These are phyloP conservation scores for Botia kubotai DNA, from an alignment of 2,797 vertebrate species.

Conservation along the genomic window DNA sequence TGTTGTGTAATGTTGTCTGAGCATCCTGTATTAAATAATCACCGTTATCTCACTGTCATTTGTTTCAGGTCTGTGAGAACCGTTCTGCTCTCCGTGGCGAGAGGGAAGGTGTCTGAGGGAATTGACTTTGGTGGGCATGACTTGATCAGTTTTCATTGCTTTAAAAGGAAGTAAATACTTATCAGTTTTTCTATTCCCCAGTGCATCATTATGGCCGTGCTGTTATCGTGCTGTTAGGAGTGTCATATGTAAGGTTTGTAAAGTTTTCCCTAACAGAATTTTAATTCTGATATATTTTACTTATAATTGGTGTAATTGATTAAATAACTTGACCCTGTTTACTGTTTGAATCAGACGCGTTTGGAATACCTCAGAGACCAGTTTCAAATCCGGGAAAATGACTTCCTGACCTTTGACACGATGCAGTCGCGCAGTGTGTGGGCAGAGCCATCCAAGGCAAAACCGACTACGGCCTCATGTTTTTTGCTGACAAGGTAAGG, in stretches of 20 bases:
- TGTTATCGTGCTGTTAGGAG: constrained; percentile 94
- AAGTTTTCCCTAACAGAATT: background rate
- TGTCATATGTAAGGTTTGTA: constrained; percentile 90
- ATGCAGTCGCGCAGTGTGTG: constrained; percentile 95
- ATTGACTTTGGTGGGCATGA: constrained; percentile 89
- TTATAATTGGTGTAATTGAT: background rate
- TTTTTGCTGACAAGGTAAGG: constrained; percentile 91
- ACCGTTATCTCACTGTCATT: constrained; percentile 1
- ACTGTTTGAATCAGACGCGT: constrained; percentile 78
- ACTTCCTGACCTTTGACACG: constrained; percentile 93
- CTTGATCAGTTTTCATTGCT: background rate
- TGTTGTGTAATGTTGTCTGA: constrained; percentile 12
- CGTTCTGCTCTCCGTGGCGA: constrained; percentile 90
- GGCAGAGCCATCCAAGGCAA: constrained; percentile 91
- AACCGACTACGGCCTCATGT: constrained; percentile 92
- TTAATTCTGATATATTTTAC: background rate
- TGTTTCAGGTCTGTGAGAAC: constrained; percentile 90
- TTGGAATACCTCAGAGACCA: constrained; percentile 91
- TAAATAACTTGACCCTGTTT: no score
- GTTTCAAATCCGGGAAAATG: constrained; percentile 92
- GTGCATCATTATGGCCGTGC: constrained; percentile 93
- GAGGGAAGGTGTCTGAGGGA: constrained; percentile 93
- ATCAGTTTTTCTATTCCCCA: constrained; percentile 59
- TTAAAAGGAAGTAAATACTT: background rate
- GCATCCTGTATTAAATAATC: constrained; percentile 17